A percentile compares a stretch with the other conserved stretches of the same genome.
phyloP scores from a whole-genome alignment of 1,140 invertebrate species.

The Lordiphosa clarofinis region DNA sequence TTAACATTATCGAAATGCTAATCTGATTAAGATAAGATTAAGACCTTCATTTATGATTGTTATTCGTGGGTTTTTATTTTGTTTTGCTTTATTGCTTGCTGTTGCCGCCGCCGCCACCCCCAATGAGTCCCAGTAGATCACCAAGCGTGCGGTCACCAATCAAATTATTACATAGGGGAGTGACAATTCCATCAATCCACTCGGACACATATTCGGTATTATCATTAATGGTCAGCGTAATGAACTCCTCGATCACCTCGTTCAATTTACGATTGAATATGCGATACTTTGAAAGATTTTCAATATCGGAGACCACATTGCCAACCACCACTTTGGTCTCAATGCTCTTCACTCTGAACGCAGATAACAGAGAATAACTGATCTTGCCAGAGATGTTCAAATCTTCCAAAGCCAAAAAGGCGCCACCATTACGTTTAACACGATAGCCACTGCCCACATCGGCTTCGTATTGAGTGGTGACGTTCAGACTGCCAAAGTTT shows the following conservation, averaged over 20 bases:
- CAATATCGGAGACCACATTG: constrained; percentile 64
- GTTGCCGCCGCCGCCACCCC: background rate
- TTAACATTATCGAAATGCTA: constrained; percentile 20
- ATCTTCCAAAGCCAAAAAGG: constrained; percentile 63
- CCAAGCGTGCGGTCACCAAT: constrained; percentile 52
- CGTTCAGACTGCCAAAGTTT: constrained; percentile 44
- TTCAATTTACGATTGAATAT: constrained; percentile 73
- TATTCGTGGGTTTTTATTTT: constrained; percentile 11
- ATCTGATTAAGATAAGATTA: constrained; percentile 61
- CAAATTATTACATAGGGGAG: constrained; percentile 55
- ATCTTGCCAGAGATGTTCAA: constrained; percentile 41
- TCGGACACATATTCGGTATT: constrained; percentile 61
- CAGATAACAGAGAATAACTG: constrained; percentile 40
- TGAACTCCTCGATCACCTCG: constrained; percentile 65
- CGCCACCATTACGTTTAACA: constrained; percentile 46
- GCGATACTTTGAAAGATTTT: constrained; percentile 59
- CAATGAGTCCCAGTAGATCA: constrained; percentile 41
- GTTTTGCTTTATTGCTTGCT: constrained; percentile 24
- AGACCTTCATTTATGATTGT: constrained; percentile 9
- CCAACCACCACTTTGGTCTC: constrained; percentile 41
- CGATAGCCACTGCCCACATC: constrained; percentile 38
- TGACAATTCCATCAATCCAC: constrained; percentile 34
- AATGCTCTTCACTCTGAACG: constrained; percentile 48
- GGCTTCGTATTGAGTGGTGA: constrained; percentile 53
- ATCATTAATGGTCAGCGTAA: constrained; percentile 64